Conservation (phyloP, 2,888 invertebrate genomes). For the Eupithecia pulchellata region DNA sequence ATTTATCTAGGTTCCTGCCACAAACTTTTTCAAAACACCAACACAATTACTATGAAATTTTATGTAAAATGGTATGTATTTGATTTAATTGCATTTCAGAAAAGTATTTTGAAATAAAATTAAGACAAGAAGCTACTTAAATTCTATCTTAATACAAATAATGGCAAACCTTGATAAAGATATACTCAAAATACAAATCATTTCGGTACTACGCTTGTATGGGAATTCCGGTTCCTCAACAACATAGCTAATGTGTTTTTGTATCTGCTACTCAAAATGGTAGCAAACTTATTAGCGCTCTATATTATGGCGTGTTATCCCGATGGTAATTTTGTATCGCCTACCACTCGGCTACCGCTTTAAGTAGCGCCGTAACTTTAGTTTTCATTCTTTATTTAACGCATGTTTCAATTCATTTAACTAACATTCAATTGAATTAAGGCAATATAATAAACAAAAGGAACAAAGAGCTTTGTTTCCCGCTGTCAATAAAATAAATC, state of each 20-base stretch:
- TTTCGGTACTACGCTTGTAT: too few species aligned
- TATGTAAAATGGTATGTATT: too few species aligned
- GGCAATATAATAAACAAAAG: conserved; percentile 23
- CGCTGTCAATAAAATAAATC: conserved; percentile 42
- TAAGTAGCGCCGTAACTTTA: not conserved
- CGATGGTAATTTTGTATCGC: not conserved
- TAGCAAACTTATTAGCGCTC: not conserved
- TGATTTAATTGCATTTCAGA: too few species aligned
- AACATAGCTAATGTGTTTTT: not conserved
- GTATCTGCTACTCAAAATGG: not conserved
- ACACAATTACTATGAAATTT: too few species aligned
- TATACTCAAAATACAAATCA: too few species aligned
- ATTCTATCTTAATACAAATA: too few species aligned
- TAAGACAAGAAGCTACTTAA: too few species aligned
- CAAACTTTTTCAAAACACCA: too few species aligned
- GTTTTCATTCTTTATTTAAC: not conserved
- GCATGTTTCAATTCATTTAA: not conserved
- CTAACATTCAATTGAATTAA: not conserved
- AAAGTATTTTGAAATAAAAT: too few species aligned
- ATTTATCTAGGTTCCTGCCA: too few species aligned
- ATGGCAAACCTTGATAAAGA: too few species aligned
- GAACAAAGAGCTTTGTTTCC: conserved; percentile 42
- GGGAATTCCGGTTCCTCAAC: too few species aligned
- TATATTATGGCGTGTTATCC: not conserved
- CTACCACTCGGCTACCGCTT: not conserved